These are phyloP conservation scores for Palaemon carinicauda DNA, from an alignment of 1,140 invertebrate species.

Conservation along the genomic window DNA sequence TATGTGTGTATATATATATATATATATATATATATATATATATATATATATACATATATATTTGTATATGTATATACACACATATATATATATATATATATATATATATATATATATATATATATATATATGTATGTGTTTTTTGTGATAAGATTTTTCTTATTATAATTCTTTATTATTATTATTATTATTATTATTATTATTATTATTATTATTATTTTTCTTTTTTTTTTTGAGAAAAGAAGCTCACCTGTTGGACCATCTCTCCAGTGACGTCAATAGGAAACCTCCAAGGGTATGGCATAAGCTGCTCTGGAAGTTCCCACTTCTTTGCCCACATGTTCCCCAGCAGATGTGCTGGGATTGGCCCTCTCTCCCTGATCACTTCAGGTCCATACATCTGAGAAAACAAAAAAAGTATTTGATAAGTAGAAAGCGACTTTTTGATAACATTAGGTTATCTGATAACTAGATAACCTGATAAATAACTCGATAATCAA, in stretches of 20 bases:
- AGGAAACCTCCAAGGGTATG: not conserved
- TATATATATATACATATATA: not conserved
- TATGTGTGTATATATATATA: not conserved
- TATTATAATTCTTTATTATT: too few species aligned
- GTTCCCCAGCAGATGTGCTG: not conserved
- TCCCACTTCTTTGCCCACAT: not conserved
- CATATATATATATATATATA: not conserved
- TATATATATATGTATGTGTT: not conserved
- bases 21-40: not conserved
- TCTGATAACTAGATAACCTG: too few species aligned
- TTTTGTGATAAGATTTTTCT: too few species aligned
- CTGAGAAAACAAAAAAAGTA: not conserved
- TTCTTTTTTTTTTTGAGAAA: too few species aligned
- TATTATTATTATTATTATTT: too few species aligned
- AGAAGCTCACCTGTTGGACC: not conserved
- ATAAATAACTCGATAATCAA: too few species aligned
- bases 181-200: not conserved
- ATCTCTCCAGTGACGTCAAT: not conserved
- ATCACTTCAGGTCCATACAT: not conserved
- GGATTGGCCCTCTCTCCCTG: not conserved
- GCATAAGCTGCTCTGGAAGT: not conserved
- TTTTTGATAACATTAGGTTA: too few species aligned
- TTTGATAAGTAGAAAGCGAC: too few species aligned
- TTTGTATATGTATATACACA: not conserved
- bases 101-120: not conserved